Base-by-base conservation (phyloP, 2,113 vertebrate genomes). In the Sylvia atricapilla region DNA sequence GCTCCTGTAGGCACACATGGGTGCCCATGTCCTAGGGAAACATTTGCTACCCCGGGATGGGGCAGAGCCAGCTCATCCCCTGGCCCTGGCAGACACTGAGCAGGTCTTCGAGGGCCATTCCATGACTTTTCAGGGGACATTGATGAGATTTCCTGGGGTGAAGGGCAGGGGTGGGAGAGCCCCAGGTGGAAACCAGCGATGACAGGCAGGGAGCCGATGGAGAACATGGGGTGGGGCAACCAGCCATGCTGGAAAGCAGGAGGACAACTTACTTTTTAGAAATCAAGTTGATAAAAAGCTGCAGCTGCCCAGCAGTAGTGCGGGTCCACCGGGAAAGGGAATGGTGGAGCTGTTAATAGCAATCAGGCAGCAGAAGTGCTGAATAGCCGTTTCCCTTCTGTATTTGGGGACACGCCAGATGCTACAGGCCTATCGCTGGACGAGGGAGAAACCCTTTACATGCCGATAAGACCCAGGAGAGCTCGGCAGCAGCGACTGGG, bases 331-430 rank as follows among this genome's bases (percentile, higher is more conserved):
- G 19, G 77, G 88, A 88, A 86, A 79, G 39, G 94, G 83, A 84
- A 81, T 47, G 64, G 92, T 55, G 70, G 94, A 92, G 91, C 91
- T 95, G 94, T 92, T 93, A 92, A 90, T 84, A 90, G 94, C 79
- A 62, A 94, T 94, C 93, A 92, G 92, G 94, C 96, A 90, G 83
- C 77, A 95, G 95, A 97, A 97, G 86, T 94, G 96, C 96, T 97
- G 96, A 97, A 93, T 95, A 96, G 96, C 94, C 14, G 4, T 96
- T 96, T 94, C 96, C 96, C 95, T 95, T 96, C 95, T 93, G 90
- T 67, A 89, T 95, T 93, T 96, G 96, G 95, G 96, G 96, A 84
- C 84, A 86, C 3, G 94, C 95, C 95, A 96, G 96, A 96, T 92
- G 94, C 94, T 95, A 81, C 90, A 81, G 96, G 91, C 89, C 96